Percentiles rank a stretch among this genome's conserved stretches.
Evolutionary conservation across 2,888 invertebrate species (phyloP).

Genomic region (Tipula vernalis): DNA sequence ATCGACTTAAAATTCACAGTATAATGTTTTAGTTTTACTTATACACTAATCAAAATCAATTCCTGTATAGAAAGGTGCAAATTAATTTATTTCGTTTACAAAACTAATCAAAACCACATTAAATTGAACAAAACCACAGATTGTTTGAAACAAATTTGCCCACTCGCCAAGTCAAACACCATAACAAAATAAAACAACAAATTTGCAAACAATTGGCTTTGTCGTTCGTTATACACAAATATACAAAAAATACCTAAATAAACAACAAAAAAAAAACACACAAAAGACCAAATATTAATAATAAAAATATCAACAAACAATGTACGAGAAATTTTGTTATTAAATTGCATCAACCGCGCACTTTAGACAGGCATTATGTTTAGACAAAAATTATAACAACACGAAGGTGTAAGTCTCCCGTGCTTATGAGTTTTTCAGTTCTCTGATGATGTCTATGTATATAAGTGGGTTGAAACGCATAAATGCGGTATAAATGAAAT

Average conservation of each 20-base stretch:
- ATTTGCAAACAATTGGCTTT: neutral
- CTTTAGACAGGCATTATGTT: neutral
- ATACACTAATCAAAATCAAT: neutral
- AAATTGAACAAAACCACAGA: neutral
- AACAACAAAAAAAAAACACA: neutral
- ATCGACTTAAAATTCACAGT: neutral
- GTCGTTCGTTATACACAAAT: neutral
- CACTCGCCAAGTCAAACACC: neutral
- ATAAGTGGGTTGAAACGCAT: too few species aligned
- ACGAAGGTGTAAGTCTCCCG: neutral
- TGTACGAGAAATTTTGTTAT: neutral
- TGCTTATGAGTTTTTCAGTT: neutral
- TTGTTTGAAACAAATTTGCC: neutral
- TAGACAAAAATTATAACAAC: too few species aligned
- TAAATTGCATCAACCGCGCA: neutral
- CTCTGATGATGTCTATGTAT: too few species aligned
- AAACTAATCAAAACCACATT: neutral
- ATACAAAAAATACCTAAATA: neutral
- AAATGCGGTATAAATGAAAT: too few species aligned
- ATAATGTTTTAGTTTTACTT: neutral
- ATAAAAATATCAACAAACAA: neutral
- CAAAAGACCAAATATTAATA: neutral
- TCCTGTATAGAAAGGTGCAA: neutral
- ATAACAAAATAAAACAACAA: neutral
- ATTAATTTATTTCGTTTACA: neutral